These are phyloP conservation scores for Macquaria ambigua DNA, from an alignment of 2,113 vertebrate genomes.

Conservation along the genomic window DNA sequence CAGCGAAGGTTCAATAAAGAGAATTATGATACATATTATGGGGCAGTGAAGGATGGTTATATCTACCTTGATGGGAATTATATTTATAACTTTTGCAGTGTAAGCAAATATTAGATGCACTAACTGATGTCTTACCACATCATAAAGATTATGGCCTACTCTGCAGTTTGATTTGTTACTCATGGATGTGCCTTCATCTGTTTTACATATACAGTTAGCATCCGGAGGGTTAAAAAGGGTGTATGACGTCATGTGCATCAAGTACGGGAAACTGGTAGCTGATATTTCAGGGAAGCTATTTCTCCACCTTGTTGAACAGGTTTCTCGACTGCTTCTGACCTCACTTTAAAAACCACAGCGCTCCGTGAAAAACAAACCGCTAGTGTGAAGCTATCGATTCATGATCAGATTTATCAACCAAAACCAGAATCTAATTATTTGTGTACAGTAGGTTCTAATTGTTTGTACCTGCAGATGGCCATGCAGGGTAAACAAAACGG, in stretches of 20 bases:
- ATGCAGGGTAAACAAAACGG: neutral
- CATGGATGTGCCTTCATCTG: slow-evolving; percentile 4
- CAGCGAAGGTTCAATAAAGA: neutral
- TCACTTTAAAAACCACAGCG: neutral
- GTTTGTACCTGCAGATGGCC: neutral
- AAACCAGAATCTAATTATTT: neutral
- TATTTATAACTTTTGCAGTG: neutral
- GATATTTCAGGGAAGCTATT: slow-evolving; percentile 33
- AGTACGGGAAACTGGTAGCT: slow-evolving; percentile 25
- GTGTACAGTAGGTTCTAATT: neutral
- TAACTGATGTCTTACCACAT: neutral
- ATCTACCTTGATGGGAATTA: neutral
- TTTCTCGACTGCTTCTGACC: slow-evolving; percentile 12
- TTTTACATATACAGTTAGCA: slow-evolving; percentile 1
- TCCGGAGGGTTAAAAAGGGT: slow-evolving; percentile 4
- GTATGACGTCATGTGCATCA: neutral
- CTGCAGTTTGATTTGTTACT: neutral
- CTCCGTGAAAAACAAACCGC: slow-evolving; percentile 1
- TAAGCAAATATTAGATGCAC: slow-evolving; percentile 1
- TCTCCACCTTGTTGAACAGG: slow-evolving; percentile 33
- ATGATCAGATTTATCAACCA: neutral
- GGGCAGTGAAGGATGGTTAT: neutral
- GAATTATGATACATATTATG: neutral
- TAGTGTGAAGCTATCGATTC: neutral
- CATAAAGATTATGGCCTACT: slow-evolving; percentile 2